These are phyloP conservation scores for Carassius gibelio DNA, from an alignment of 2,113 vertebrate genomes.

Conservation along the genomic window DNA sequence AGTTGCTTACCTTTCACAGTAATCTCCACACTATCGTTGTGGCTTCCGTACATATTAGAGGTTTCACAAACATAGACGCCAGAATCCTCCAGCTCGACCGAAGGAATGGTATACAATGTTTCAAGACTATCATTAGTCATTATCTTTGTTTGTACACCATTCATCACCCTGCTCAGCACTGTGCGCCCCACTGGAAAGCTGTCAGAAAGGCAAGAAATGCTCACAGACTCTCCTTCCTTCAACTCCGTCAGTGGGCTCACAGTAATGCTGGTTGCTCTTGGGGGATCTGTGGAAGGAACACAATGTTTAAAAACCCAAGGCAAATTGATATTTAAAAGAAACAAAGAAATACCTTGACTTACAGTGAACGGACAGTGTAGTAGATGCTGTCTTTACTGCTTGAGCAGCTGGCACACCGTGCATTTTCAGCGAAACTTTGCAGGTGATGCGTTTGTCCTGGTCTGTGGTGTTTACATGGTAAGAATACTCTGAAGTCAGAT, in stretches of 20 bases:
- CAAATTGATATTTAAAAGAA: not conserved
- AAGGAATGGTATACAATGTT: conserved; percentile 54
- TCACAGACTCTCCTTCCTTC: conserved; percentile 70
- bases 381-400: conserved; percentile 13
- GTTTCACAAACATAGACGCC: conserved; percentile 66
- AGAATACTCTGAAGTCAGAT: conserved; percentile 42
- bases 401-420: not conserved
- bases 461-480: not conserved
- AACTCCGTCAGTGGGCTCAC: conserved; percentile 64
- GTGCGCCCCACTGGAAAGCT: conserved; percentile 58
- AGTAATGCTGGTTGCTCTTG: conserved; percentile 61
- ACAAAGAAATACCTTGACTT: conserved; percentile 32
- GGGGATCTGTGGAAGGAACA: conserved; percentile 60
- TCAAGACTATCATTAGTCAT: conserved; percentile 53
- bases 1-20: conserved; percentile 66
- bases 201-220: conserved; percentile 60
- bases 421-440: conserved; percentile 53
- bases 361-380: conserved; percentile 51
- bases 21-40: conserved; percentile 53
- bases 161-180: conserved; percentile 62
- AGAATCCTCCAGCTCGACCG: conserved; percentile 56
- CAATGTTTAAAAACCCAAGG: not conserved
- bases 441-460: conserved; percentile 47
- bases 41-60: conserved; percentile 57
- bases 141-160: conserved; percentile 56